Evolutionary conservation across 1,140 invertebrate species (phyloP), one percentile per base, ranked within the genome.

Genomic region (Apocrypta bakeri): DNA sequence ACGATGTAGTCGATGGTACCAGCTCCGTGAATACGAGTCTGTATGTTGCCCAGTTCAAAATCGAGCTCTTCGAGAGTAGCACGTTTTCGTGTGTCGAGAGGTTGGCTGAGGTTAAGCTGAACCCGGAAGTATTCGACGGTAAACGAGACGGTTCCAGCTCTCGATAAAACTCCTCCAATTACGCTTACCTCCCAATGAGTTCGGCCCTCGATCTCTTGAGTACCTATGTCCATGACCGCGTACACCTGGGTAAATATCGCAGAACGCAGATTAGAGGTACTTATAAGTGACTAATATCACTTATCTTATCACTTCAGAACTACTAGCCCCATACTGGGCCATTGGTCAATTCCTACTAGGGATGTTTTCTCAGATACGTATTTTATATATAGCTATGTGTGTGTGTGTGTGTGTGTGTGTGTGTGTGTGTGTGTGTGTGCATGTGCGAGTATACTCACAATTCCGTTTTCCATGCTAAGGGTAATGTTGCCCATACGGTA

Each of bases 21-120:
- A 0, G 96, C 95, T 6, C 97, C 97, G 85, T 97, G 90, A 73
- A 91, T 87, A 42, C 91, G 87, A 0, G 96, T 92, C 90, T 97
- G 96, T 84, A 97, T 96, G 87, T 97, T 97, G 24, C 97, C 97
- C 85, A 97, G 88, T 90, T 96, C 95, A 21, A 97, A 90, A 85
- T 97, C 94, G 14, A 97, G 91, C 77, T 96, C 94, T 86, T 95
- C 94, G 12, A 97, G 93, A 82, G 92, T 90, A 1, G 96, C 94
- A 21, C 93, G 94, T 83, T 96, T 94, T 71, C 96, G 92, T 0
- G 95, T 95, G 87, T 98, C 96, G 74, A 97, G 89, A 0, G 95
- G 93, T 88, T 97, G 96, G 83, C 94, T 95, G 0, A 97, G 85
- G 73, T 94, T 94, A 0, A 96, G 84, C 84, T 93, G 91, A n/a